Percentiles rank a stretch among this genome's conserved stretches.
Evolutionary conservation across 2,797 vertebrate species (phyloP).

Genomic region (Synaphobranchus kaupii): DNA sequence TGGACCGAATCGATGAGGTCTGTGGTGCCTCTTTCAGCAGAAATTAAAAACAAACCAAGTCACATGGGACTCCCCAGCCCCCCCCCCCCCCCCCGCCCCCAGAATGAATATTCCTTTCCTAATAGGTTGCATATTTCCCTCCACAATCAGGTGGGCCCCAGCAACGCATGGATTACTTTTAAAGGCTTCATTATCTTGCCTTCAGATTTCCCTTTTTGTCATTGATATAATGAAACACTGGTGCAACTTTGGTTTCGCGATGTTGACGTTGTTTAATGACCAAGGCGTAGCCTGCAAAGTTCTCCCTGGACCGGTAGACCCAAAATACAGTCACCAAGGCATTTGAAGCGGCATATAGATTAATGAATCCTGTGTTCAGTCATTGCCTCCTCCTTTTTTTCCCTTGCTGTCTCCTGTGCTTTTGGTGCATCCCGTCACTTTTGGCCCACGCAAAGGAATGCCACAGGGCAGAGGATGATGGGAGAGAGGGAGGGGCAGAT

Average conservation of each 20-base stretch:
- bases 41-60: conserved; percentile 77
- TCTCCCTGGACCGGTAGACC: neutral
- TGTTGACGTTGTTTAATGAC: neutral
- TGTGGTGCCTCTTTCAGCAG: conserved; percentile 50
- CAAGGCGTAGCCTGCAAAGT: neutral
- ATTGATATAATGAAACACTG: conserved; percentile 92
- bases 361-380: neutral
- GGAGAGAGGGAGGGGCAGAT: neutral
- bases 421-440: too few relatives aligned
- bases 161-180: conserved; percentile 88
- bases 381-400: neutral
- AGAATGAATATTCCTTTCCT: conserved; percentile 79
- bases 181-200: conserved; percentile 94
- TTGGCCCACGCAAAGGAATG: too few relatives aligned
- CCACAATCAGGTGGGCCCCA: conserved; percentile 75
- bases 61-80: conserved; percentile 73
- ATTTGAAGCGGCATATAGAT: neutral
- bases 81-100: conserved; percentile 23
- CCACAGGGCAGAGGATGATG: neutral
- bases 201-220: conserved; percentile 82
- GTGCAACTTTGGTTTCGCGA: conserved; percentile 79
- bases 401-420: conserved; percentile 14
- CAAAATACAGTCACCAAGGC: neutral
- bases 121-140: conserved; percentile 70
- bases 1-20: conserved; percentile 74